These are phyloP conservation scores for Norana najaformis DNA, from an alignment of 2,888 invertebrate genomes.

Conservation along the genomic window DNA sequence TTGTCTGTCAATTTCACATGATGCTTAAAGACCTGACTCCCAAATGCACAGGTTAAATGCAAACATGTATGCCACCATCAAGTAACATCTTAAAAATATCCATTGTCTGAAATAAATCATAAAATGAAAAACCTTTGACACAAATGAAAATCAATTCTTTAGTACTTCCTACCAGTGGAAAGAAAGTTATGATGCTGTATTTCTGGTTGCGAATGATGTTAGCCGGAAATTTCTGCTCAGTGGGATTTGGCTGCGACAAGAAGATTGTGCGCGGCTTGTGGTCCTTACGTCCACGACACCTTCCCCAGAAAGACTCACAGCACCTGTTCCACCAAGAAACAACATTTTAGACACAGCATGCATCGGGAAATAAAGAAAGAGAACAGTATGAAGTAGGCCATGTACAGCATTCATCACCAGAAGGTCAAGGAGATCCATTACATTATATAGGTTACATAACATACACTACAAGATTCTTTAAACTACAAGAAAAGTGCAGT, in stretches of 20 bases:
- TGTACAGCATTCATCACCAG: no score
- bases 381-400: no score
- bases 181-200: conserved; percentile 76
- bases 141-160: background rate
- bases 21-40: background rate
- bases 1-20: background rate
- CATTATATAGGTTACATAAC: no score
- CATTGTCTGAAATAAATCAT: background rate
- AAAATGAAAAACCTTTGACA: background rate
- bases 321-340: conserved; percentile 70
- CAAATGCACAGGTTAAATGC: background rate
- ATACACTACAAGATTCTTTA: no score
- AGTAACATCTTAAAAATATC: background rate
- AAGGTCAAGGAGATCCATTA: no score
- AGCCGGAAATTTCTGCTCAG: conserved; percentile 77
- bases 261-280: conserved; percentile 60
- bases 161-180: conserved; percentile 65
- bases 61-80: no score
- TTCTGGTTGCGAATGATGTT: conserved; percentile 98
- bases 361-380: background rate
- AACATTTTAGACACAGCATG: background rate
- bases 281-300: conserved; percentile 55
- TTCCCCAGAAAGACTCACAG: conserved; percentile 65
- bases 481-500: no score
- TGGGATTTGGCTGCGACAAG: conserved; percentile 67